These are phyloP conservation scores for Avahi laniger DNA, from an alignment of 2,797 vertebrate genomes.

Conservation along the genomic window DNA sequence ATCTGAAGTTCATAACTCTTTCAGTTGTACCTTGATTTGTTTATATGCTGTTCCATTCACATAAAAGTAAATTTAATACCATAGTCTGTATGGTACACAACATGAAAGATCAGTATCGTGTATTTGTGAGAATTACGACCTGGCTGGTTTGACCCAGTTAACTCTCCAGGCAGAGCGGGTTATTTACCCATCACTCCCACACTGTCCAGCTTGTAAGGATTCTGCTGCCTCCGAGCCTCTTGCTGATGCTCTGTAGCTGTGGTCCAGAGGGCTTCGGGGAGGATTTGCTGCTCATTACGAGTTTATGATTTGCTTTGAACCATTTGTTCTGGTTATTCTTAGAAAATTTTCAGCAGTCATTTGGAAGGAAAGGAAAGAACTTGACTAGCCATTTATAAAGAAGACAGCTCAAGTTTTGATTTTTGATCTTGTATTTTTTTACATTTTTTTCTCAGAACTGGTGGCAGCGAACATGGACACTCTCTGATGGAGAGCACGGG, in stretches of 20 bases:
- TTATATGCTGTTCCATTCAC: background rate
- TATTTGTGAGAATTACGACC: background rate
- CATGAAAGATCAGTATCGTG: background rate
- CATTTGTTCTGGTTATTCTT: background rate
- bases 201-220: background rate
- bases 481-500: background rate
- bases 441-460: background rate
- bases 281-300: background rate
- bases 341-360: background rate
- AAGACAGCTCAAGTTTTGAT: background rate
- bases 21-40: background rate
- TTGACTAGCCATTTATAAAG: background rate
- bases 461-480: background rate
- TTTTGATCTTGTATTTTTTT: background rate
- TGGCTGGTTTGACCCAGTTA: background rate
- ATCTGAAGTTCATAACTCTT: background rate
- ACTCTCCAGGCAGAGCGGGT: background rate
- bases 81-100: background rate
- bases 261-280: background rate
- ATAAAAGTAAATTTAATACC: background rate
- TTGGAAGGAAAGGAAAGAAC: background rate
- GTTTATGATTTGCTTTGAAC: conserved; percentile 5
- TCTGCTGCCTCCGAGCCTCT: background rate
- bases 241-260: background rate
- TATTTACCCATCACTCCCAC: background rate